These are phyloP conservation scores for Drosophila repleta DNA, from an alignment of 1,140 invertebrate genomes.

Conservation along the genomic window DNA sequence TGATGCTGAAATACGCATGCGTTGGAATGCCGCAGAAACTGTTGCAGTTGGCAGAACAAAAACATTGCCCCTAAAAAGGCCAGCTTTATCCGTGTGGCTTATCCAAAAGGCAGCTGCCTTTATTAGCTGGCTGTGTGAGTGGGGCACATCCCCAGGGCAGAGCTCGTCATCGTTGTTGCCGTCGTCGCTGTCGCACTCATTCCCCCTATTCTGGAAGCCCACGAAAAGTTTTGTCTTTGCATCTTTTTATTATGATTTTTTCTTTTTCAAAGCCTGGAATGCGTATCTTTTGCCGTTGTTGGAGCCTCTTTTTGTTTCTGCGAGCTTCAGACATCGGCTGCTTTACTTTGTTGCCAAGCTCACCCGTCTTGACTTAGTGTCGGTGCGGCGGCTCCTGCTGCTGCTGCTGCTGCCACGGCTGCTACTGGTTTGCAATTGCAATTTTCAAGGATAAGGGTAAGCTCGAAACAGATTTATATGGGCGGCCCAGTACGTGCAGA, in stretches of 20 bases:
- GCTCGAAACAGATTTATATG: slow-evolving; percentile 82
- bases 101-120: slow-evolving; percentile 56
- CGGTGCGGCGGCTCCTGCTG: slow-evolving; percentile 39
- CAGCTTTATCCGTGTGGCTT: slow-evolving; percentile 68
- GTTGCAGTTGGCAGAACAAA: slow-evolving; percentile 68
- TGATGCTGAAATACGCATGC: slow-evolving; percentile 48
- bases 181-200: slow-evolving; percentile 5
- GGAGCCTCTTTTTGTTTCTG: slow-evolving; percentile 30
- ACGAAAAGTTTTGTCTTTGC: slow-evolving; percentile 37
- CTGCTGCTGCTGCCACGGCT: slow-evolving; percentile 41
- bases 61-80: slow-evolving; percentile 66
- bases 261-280: slow-evolving; percentile 59
- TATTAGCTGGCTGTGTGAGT: slow-evolving; percentile 43
- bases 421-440: slow-evolving; percentile 74
- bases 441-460: slow-evolving; percentile 79
- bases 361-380: slow-evolving; percentile 30
- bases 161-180: slow-evolving; percentile 14
- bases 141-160: slow-evolving; percentile 59
- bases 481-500: slow-evolving; percentile 75
- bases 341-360: slow-evolving; percentile 14
- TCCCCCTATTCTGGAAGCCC: slow-evolving; percentile 54
- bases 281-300: slow-evolving; percentile 26
- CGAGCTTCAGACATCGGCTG: slow-evolving; percentile 28
- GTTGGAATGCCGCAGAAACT: slow-evolving; percentile 66
- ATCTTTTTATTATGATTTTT: slow-evolving; percentile 49